Evolutionary conservation across 2,888 invertebrate species (phyloP).

Genomic region (Aquatica leii): DNA sequence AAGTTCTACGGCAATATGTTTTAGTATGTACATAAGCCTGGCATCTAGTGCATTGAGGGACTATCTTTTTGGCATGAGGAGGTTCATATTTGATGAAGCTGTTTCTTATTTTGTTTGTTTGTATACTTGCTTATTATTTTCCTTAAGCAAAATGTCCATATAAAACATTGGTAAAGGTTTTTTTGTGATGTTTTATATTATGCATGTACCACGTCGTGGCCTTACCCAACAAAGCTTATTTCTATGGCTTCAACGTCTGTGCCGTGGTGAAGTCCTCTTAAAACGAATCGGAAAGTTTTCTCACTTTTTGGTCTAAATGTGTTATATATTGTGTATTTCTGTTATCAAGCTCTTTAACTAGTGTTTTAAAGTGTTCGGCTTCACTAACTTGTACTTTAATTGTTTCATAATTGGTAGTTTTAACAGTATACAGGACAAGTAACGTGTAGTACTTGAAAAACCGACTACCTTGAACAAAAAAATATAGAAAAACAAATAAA

Average conservation of each 20-base stretch:
- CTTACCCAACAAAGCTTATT: not conserved
- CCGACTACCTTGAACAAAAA: too few relatives aligned
- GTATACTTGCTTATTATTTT: constrained; percentile 12
- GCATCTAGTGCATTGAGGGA: constrained; percentile 1
- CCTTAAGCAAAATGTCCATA: too few relatives aligned
- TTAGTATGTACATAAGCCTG: constrained; percentile 6
- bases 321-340: not conserved
- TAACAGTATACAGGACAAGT: too few relatives aligned
- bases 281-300: constrained; percentile 1
- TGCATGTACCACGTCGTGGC: constrained; percentile 5
- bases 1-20: too few relatives aligned
- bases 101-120: constrained; percentile 1
- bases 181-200: not conserved
- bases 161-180: constrained; percentile 8
- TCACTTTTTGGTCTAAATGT: constrained; percentile 7
- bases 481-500: too few relatives aligned
- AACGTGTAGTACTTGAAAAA: too few relatives aligned
- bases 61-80: not conserved
- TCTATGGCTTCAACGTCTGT: constrained; percentile 7
- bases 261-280: constrained; percentile 4
- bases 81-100: constrained; percentile 13
- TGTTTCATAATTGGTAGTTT: too few relatives aligned
- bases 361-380: too few relatives aligned
- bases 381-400: too few relatives aligned
- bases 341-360: not conserved